Evolutionary conservation across 2,113 vertebrate genomes (phyloP).

Genomic region (Semnornis frantzii): DNA sequence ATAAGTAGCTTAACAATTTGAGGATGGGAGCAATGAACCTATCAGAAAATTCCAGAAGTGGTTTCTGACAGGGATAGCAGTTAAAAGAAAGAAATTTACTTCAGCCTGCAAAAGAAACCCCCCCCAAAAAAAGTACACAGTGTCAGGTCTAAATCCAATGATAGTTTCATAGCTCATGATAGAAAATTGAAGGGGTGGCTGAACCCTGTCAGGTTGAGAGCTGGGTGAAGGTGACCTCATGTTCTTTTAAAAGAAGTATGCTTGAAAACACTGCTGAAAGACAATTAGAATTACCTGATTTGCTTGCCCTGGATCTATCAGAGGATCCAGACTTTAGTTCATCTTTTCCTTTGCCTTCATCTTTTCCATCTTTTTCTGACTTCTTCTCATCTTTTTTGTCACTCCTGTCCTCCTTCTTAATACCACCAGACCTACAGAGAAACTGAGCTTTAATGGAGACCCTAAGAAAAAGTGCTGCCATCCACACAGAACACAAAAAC

Average conservation of each 20-base stretch:
- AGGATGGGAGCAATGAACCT: neutral
- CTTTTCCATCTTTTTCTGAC: slow-evolving; percentile 76
- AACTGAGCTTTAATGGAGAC: neutral
- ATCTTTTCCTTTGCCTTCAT: slow-evolving; percentile 76
- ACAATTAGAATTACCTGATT: slow-evolving; percentile 72
- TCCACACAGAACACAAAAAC: neutral
- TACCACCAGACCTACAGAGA: slow-evolving; percentile 43
- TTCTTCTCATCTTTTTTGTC: slow-evolving; percentile 82
- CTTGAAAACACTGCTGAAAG: neutral
- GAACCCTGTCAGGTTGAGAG: no score
- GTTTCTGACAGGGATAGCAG: neutral
- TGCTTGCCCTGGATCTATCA: slow-evolving; percentile 70
- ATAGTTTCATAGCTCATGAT: neutral
- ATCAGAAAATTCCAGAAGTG: neutral
- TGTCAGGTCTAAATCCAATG: neutral
- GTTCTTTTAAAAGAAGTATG: neutral
- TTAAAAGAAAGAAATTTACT: neutral
- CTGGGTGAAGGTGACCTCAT: no score
- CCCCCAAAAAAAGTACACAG: no score
- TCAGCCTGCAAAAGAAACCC: neutral
- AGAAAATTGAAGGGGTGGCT: no score
- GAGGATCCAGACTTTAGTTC: slow-evolving; percentile 68
- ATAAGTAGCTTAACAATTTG: neutral
- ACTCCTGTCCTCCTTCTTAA: slow-evolving; percentile 84
- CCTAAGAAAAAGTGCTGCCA: neutral